Evolutionary conservation across 2,888 invertebrate genomes (phyloP).

Genomic region (Masnerella sp.): DNA sequence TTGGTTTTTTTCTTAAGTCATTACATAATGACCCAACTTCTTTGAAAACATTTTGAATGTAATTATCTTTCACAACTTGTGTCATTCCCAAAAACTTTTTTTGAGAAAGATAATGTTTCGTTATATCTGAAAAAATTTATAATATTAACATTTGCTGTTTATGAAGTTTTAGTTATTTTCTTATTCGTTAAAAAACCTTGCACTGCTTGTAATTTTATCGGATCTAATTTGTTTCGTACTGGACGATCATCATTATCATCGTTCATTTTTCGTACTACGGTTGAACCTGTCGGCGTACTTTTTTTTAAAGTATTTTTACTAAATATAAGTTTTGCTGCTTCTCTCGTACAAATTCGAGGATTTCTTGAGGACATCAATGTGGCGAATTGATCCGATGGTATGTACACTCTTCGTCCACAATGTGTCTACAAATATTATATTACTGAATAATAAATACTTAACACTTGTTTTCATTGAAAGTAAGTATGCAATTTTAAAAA

Average conservation of each 20-base stretch:
- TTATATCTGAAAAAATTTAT: neutral
- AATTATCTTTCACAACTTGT: neutral
- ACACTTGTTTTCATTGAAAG: too few species aligned
- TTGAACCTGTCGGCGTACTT: conserved; percentile 8
- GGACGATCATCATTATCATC: neutral
- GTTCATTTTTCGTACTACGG: neutral
- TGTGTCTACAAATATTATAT: conserved; percentile 7
- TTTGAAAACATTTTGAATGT: neutral
- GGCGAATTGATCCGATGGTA: neutral
- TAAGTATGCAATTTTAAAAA: too few species aligned
- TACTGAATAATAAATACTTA: too few species aligned
- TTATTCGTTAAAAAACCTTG: conserved; percentile 11
- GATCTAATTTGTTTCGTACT: conserved; percentile 14
- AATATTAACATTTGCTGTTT: neutral
- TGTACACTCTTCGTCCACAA: conserved; percentile 5
- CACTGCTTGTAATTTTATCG: conserved; percentile 11
- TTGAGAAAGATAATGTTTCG: neutral
- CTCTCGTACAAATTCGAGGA: neutral
- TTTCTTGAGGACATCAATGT: conserved; percentile 9
- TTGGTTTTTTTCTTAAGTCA: neutral
- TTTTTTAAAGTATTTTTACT: conserved; percentile 2
- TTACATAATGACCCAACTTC: neutral
- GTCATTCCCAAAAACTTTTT: neutral
- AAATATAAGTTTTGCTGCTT: conserved; percentile 6
- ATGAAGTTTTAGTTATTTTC: too few species aligned